Evolutionary conservation across 2,888 invertebrate species (phyloP).

Genomic region (Neoaliturus tenellus): DNA sequence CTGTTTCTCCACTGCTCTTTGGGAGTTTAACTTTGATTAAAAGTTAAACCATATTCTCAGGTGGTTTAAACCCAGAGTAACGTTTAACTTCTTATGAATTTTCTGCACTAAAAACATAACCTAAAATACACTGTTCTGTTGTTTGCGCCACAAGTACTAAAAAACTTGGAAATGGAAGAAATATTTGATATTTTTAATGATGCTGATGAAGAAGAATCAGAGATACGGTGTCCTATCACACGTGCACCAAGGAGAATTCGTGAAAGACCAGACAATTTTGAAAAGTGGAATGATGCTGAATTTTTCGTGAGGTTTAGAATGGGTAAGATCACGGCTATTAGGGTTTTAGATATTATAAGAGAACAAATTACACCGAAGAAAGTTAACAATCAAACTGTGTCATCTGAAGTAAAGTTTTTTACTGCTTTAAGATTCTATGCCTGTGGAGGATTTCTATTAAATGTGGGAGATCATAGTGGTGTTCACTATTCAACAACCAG

Average conservation of each 20-base stretch:
- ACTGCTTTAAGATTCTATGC: background rate
- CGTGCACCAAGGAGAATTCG: background rate
- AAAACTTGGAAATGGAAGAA: background rate
- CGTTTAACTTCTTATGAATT: too few species aligned
- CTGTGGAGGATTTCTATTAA: background rate
- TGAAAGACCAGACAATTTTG: background rate
- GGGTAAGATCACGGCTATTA: background rate
- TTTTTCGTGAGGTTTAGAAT: slow-evolving; percentile 17
- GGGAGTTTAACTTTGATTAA: too few species aligned
- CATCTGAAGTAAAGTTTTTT: slow-evolving; percentile 14
- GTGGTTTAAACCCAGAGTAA: too few species aligned
- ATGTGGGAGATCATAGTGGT: background rate
- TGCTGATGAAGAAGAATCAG: background rate
- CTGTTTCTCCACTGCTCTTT: too few species aligned
- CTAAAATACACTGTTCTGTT: too few species aligned
- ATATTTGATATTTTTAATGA: background rate
- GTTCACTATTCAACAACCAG: slow-evolving; percentile 16
- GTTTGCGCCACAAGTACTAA: too few species aligned
- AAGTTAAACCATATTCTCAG: too few species aligned
- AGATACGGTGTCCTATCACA: background rate
- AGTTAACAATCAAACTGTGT: background rate
- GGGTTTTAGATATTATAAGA: background rate
- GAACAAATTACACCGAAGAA: background rate
- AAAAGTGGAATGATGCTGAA: background rate
- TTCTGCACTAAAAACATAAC: too few species aligned